phyloP scores from a whole-genome alignment of 2,113 vertebrate genomes.

The Edolisoma coerulescens region DNA sequence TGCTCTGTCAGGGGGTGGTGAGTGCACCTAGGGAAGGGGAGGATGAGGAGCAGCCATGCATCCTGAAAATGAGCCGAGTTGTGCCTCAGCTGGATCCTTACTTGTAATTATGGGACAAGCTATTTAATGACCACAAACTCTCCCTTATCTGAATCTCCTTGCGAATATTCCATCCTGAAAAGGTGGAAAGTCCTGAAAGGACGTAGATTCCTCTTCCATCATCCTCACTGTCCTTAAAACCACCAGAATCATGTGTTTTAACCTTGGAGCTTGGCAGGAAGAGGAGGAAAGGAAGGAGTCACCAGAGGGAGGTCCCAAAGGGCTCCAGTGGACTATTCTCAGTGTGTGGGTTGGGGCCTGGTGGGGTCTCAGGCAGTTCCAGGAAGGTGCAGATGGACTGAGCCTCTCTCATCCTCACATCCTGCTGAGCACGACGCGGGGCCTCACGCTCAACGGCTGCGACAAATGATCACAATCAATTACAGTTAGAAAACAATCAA shows the following conservation, averaged over 20 bases:
- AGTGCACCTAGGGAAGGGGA: background rate
- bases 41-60: background rate
- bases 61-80: background rate
- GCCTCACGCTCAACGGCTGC: fast-evolving
- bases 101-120: background rate
- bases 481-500: background rate
- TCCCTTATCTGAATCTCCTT: background rate
- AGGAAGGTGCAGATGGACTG: background rate
- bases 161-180: background rate
- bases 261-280: background rate
- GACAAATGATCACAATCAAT: background rate
- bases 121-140: background rate
- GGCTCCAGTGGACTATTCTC: background rate
- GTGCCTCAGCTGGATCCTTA: background rate
- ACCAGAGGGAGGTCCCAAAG: background rate
- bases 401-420: background rate
- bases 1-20: background rate
- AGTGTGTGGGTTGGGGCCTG: fast-evolving
- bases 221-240: background rate
- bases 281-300: background rate
- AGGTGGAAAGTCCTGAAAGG: background rate
- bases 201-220: background rate
- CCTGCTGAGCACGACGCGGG: fast-evolving
- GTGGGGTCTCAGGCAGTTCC: fast-evolving
- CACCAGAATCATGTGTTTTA: fast-evolving